A percentile compares a stretch with the other conserved stretches of the same genome.
Evolutionary conservation across 2,113 vertebrate species (phyloP).

Genomic region (Clarias macrocephalus): DNA sequence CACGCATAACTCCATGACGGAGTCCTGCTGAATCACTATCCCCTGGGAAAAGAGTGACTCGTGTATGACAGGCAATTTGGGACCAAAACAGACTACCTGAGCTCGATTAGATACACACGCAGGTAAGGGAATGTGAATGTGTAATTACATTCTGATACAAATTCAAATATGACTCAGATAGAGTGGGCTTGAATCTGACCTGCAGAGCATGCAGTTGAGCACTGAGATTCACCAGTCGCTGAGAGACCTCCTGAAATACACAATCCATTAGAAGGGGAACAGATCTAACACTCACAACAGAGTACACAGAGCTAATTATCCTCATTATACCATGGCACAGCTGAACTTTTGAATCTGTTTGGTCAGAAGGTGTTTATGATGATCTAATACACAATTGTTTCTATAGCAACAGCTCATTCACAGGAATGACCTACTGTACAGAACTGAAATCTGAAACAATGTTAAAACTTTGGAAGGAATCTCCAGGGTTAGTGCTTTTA

Average conservation of each 20-base stretch:
- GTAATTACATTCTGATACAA: not conserved
- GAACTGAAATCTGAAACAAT: not conserved
- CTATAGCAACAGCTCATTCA: not conserved
- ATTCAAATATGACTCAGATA: not conserved
- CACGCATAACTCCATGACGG: constrained; percentile 77
- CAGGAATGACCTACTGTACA: not conserved
- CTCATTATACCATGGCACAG: not conserved
- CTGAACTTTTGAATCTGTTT: not conserved
- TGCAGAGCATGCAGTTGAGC: constrained; percentile 83
- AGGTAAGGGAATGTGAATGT: not conserved
- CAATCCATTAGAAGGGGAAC: constrained; percentile 21
- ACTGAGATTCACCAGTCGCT: constrained; percentile 81
- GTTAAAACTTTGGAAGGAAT: not conserved
- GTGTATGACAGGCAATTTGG: not conserved
- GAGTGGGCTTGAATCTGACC: constrained; percentile 68
- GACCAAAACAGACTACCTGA: not conserved
- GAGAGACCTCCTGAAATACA: constrained; percentile 76
- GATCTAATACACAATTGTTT: no score
- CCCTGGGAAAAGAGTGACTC: constrained; percentile 65
- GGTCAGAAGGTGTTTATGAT: not conserved
- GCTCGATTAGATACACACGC: not conserved
- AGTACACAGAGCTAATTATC: not conserved
- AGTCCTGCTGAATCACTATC: constrained; percentile 83
- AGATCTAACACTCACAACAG: constrained; percentile 23
- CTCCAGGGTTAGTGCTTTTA: not conserved